Base-by-base conservation (phyloP, 2,113 vertebrate genomes). In the Amphiprion ocellaris region DNA sequence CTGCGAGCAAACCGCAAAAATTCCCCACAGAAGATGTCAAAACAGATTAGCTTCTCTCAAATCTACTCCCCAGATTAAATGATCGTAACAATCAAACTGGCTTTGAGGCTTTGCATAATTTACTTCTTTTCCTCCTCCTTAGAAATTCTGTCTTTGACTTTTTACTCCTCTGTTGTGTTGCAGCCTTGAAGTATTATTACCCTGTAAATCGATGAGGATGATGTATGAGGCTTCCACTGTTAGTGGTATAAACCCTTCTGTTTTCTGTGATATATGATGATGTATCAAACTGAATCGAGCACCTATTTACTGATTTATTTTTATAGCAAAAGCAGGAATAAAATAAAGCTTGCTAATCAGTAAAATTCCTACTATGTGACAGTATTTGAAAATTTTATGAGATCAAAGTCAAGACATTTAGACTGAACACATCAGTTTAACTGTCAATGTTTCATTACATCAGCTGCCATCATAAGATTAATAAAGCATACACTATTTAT, bases 61-160 rank as follows among this genome's bases (percentile, higher is more conserved):
- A 91, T 87, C 87, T 79, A 83, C 85, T 92, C 66, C 66, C 33
- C 77, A 87, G 87, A 89, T 92, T 85, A 87, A 93, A 88, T 67
- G 72, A 90, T 90, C 89, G 84, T 87, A 87, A 90, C 76, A 84
- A 92, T 91, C 89, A 83, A 91, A 89, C 85, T 77, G 77, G 85
- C 84, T 92, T 87, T 90, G 82, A 87, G 79, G 79, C 83, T 85
- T 93, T 91, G 82, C 90, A 89, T 89, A 89, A 90, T 92, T 87
- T 84, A 87, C 70, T 79, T 69, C 83, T 52, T 72, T 63, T 74
- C 81, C 54, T 70, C 73, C 56, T 80, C 47, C 86, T 79, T 86
- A 54, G 69, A 80, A 85, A 82, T 66, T 71, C 71, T 80, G 58
- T 33, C 82, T 90, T 77, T 85, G 77, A 81, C 71, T 83, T 71